Evolutionary conservation across 2,888 invertebrate genomes (phyloP), one percentile per base, ranked within the genome.

Genomic region (Limenitis camilla): DNA sequence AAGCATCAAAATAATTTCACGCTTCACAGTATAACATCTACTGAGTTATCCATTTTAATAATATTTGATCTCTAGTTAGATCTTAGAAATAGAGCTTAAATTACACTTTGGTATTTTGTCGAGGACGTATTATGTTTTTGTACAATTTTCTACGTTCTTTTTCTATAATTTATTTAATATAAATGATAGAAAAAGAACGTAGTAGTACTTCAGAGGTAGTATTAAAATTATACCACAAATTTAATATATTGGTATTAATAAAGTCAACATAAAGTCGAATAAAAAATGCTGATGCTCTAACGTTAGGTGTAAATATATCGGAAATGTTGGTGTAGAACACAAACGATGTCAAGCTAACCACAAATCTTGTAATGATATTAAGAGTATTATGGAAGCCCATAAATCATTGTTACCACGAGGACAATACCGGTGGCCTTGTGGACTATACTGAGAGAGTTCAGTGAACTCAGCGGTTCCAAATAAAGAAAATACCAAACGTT

Each of bases 361-460:
- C 58, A 58, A 58, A 58, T 58, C 59, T 54, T 43, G 59, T 56
- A 56, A 59, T 56, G 48, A 49, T 44, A 59, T 56, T 64, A 56
- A 55, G 58, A 61, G 60, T 59, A 55, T 30, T 43, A 43, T 62
- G 56, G 59, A 62, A 44, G 49, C 64, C 55, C 58, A 61, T 63
- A 62, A 56, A 58, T 61, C 56, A 59, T 58, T 57, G 54, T 55
- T 47, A 58, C 50, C 49, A 61, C 69, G 69, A 69, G 69, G 73
- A 76, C 73, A 75, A 69, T 74, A 73, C 68, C 62, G 65, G 66
- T 71, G 78, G 77, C 79, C 78, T 79, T 79, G 78, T 65, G 62
- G 53, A 61, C 66, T 71, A 68, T 63, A 70, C 64, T 60, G 63
- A 63, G 63, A 61, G 65, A 65, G 78, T 68, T 74, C 76, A 72